phyloP scores from a whole-genome alignment of 2,797 vertebrate species.

The Gymnoscopelus braueri region DNA sequence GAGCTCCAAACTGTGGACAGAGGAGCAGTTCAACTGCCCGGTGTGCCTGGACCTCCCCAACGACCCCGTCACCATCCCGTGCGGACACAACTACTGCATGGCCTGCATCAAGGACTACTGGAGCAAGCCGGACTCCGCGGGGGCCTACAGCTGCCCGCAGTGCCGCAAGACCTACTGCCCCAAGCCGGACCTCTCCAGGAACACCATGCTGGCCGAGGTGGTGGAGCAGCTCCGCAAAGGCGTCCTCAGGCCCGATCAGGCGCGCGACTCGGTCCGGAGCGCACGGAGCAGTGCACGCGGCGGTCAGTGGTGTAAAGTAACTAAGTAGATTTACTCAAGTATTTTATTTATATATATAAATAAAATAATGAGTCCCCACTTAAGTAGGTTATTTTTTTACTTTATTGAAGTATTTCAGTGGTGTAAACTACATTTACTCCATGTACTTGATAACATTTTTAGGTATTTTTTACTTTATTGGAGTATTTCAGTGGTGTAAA shows the following conservation, averaged over 20 bases:
- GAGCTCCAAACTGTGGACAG: constrained; percentile 78
- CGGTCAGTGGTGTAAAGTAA: no score
- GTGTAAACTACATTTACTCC: no score
- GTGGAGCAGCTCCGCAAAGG: constrained; percentile 82
- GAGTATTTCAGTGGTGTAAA: no score
- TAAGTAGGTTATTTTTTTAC: no score
- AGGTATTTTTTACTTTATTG: no score
- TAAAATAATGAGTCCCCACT: no score
- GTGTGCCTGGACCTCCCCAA: constrained; percentile 83
- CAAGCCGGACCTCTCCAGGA: constrained; percentile 77
- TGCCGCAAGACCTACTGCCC: constrained; percentile 81
- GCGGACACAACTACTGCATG: constrained; percentile 88
- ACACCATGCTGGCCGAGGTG: constrained; percentile 86
- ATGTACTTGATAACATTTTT: no score
- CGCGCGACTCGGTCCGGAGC: constrained; percentile 69
- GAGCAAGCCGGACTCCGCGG: constrained; percentile 78
- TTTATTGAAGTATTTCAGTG: no score
- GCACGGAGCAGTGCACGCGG: constrained; percentile 4
- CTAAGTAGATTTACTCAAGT: no score
- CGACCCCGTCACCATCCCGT: constrained; percentile 84
- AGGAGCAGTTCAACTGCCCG: constrained; percentile 88
- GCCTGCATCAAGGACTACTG: constrained; percentile 83
- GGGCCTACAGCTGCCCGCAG: constrained; percentile 81
- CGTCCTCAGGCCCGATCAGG: constrained; percentile 38
- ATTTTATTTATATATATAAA: no score